phyloP scores from a whole-genome alignment of 2,113 vertebrate species.

The Bufo bufo region DNA sequence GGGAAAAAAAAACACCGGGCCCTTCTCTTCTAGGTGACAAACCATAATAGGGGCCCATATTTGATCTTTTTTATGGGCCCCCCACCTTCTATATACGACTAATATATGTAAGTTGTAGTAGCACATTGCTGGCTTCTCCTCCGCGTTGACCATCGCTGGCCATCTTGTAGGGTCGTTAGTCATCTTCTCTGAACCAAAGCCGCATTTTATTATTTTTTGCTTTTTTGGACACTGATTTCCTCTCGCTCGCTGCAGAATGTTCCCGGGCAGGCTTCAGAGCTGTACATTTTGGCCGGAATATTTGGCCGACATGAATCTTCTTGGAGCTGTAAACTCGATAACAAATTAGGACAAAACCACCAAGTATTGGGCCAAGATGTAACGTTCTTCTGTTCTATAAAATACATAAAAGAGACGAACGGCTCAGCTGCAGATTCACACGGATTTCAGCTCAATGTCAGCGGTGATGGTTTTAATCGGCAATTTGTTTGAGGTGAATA shows the following conservation, averaged over 20 bases:
- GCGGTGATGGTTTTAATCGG: neutral
- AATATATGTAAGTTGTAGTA: neutral
- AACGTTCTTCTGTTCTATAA: slow-evolving; percentile 26
- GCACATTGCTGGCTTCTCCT: neutral
- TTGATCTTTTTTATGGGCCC: too few relatives aligned
- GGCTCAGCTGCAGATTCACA: neutral
- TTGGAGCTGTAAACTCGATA: slow-evolving; percentile 37
- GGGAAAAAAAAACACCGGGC: too few relatives aligned
- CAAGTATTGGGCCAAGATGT: slow-evolving; percentile 25
- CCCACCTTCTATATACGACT: neutral
- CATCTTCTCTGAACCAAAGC: neutral
- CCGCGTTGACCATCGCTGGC: neutral
- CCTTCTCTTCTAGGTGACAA: too few relatives aligned
- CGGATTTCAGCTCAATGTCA: slow-evolving; percentile 11
- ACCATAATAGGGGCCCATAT: too few relatives aligned
- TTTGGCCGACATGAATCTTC: slow-evolving; percentile 21
- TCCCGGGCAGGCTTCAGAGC: slow-evolving; percentile 14
- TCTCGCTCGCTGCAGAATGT: slow-evolving; percentile 25
- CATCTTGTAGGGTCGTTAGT: neutral
- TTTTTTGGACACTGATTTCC: neutral
- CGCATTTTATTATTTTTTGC: neutral
- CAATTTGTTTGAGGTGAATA: neutral
- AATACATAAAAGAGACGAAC: slow-evolving; percentile 7
- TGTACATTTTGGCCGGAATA: neutral
- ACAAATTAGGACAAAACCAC: slow-evolving; percentile 32